phyloP scores from a whole-genome alignment of 2,888 invertebrate genomes.

The Caenorhabditis becei region DNA sequence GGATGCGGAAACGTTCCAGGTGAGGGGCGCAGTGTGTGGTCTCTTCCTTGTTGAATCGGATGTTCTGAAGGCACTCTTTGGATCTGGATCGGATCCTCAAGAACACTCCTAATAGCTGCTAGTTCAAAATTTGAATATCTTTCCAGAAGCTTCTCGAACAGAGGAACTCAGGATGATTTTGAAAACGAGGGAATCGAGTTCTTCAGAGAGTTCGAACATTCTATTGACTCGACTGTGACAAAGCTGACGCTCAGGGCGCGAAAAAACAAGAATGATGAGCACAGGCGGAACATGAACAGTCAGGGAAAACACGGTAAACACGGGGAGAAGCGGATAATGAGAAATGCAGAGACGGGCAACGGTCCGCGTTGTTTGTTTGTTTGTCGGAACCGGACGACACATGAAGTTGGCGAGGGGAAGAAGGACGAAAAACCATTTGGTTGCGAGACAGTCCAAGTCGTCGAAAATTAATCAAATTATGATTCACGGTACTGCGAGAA shows the following conservation, averaged over 20 bases:
- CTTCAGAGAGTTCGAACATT: neutral
- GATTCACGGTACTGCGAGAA: conserved; percentile 13
- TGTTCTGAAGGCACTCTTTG: too few species aligned
- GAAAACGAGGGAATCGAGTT: neutral
- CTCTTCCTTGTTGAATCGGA: too few species aligned
- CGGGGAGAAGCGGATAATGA: conserved; percentile 20
- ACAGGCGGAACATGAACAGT: neutral
- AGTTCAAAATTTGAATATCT: too few species aligned
- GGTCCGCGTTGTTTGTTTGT: conserved; percentile 2
- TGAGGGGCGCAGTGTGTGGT: neutral
- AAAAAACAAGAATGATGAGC: conserved; percentile 1
- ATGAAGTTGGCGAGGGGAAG: neutral
- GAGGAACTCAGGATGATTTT: too few species aligned
- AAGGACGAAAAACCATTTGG: conserved; percentile 3
- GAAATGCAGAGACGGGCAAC: neutral
- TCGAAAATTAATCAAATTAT: conserved; percentile 44
- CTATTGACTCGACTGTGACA: conserved; percentile 13
- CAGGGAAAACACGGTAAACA: conserved; percentile 17
- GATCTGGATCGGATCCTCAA: too few species aligned
- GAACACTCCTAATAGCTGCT: too few species aligned
- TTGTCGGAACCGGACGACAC: conserved; percentile 14
- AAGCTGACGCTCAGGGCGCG: conserved; percentile 6
- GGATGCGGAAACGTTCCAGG: neutral
- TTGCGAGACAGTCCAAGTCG: conserved; percentile 13
- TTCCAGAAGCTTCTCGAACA: too few species aligned